A percentile compares a stretch with the other conserved stretches of the same genome.
Conservation (phyloP, 64 coral and sea anemone genomes). For the Hydrozoanthus tunicans region DNA sequence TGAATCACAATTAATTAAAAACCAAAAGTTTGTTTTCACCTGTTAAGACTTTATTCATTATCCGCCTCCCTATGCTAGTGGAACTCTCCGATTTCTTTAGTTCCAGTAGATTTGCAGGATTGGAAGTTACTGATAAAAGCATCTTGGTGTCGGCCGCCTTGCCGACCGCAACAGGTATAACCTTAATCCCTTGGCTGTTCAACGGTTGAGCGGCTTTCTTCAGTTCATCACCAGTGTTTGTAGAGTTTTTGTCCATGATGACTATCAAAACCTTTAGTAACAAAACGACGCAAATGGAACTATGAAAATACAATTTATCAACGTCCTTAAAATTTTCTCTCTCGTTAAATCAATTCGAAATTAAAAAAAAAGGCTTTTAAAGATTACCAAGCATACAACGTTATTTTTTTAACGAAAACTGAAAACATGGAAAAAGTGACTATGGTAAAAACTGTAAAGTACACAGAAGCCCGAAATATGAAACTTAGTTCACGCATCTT, state of each 20-base stretch:
- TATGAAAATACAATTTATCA: neutral
- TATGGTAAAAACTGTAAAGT: no score
- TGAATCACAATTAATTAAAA: no score
- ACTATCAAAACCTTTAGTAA: conserved; percentile 20
- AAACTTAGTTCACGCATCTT: no score
- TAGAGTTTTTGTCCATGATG: conserved; percentile 26
- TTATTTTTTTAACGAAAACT: no score
- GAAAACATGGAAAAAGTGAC: no score
- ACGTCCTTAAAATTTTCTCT: no score
- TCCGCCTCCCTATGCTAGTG: neutral
- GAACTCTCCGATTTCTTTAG: conserved; percentile 47
- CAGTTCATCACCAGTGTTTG: neutral
- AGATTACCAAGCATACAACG: no score
- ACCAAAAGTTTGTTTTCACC: neutral
- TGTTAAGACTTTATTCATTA: conserved; percentile 38
- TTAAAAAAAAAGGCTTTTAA: no score
- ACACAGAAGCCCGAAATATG: no score
- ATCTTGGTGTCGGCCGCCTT: neutral
- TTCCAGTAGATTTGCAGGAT: conserved; percentile 23
- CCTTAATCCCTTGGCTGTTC: neutral
- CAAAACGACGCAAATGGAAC: neutral
- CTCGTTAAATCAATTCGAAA: no score
- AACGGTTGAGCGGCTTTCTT: neutral
- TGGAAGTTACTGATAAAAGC: conserved; percentile 14
- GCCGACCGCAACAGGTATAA: conserved; percentile 6